Evolutionary conservation across 2,113 vertebrate species (phyloP).

Genomic region (Charina bottae): DNA sequence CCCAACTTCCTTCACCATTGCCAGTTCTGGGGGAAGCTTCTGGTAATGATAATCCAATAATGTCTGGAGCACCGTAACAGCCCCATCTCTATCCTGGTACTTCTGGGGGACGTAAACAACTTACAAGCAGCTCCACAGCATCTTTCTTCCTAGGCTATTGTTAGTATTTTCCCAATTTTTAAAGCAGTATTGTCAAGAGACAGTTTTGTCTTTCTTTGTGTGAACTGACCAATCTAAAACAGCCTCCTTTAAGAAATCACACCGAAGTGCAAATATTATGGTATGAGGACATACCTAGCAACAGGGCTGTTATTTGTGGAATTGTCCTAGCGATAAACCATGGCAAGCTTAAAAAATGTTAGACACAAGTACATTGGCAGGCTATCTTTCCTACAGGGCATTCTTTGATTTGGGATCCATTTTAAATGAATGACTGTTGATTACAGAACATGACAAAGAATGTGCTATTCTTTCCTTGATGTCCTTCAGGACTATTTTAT

Average conservation of each 20-base stretch:
- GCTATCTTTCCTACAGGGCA: not conserved
- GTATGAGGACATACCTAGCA: accelerated
- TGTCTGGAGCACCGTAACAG: no score
- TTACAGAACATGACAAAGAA: conserved; percentile 1
- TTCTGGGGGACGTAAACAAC: no score
- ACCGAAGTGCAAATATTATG: accelerated
- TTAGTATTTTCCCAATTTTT: not conserved
- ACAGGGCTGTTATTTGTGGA: not conserved
- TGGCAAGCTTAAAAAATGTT: not conserved
- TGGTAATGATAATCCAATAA: no score
- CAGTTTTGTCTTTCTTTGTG: not conserved
- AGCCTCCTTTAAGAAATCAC: not conserved
- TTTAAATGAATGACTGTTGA: conserved; percentile 21
- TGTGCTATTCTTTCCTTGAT: not conserved
- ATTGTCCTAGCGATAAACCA: not conserved
- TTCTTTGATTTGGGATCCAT: conserved; percentile 39
- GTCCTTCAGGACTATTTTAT: conserved; percentile 29
- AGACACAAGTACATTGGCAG: not conserved
- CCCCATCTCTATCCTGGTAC: no score
- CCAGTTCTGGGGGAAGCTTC: no score
- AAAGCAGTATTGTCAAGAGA: no score
- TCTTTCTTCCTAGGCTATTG: not conserved
- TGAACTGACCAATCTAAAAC: not conserved
- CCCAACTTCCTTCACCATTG: no score
- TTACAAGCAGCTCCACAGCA: not conserved